These are phyloP conservation scores for Bombus waltoni DNA, from an alignment of 1,140 invertebrate species.

Conservation along the genomic window DNA sequence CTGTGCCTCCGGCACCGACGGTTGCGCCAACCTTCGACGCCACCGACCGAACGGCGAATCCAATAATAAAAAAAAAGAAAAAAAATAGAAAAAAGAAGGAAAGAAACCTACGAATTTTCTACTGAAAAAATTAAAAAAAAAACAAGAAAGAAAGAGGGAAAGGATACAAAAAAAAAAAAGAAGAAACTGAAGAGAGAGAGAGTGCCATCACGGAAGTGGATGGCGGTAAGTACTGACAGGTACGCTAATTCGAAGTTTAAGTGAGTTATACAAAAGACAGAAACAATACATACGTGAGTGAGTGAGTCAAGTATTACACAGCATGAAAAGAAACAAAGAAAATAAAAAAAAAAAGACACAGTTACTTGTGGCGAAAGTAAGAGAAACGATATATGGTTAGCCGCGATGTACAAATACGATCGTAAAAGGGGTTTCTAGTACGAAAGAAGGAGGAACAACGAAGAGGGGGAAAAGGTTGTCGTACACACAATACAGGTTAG, in stretches of 20 bases:
- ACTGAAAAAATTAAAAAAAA: not conserved
- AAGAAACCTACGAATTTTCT: not conserved
- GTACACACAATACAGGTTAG: constrained; percentile 81
- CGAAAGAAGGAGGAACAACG: not conserved
- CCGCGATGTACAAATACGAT: not conserved
- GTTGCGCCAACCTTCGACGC: constrained; percentile 36
- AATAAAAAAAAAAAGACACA: constrained; percentile 51
- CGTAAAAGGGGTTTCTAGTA: not conserved
- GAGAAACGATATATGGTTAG: not conserved
- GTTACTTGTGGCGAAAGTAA: constrained; percentile 45
- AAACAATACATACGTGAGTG: constrained; percentile 51
- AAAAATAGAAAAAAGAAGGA: constrained; percentile 22
- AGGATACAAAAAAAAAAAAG: constrained; percentile 16
- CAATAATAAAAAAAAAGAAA: constrained; percentile 11
- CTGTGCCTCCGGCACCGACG: constrained; percentile 46
- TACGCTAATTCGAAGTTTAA: constrained; percentile 2
- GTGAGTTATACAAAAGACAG: constrained; percentile 32
- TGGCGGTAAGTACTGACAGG: not conserved
- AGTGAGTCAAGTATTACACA: constrained; percentile 51
- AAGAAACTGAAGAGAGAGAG: constrained; percentile 30
- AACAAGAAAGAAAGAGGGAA: not conserved
- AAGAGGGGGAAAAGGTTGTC: not conserved
- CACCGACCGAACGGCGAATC: constrained; percentile 18
- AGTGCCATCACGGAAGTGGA: not conserved
- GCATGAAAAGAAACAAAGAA: constrained; percentile 40